These are phyloP conservation scores for Theodoxus fluviatilis DNA, from an alignment of 2,888 invertebrate genomes.

Conservation along the genomic window DNA sequence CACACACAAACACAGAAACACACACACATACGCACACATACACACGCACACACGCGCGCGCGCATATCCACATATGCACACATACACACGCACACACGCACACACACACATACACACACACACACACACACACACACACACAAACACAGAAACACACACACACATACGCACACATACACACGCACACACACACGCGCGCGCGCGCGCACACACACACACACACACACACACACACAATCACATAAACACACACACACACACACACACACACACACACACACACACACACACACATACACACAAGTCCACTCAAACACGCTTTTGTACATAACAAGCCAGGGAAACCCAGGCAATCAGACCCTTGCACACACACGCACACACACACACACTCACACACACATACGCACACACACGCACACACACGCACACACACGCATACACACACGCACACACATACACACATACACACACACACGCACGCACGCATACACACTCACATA, in stretches of 20 bases:
- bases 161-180: background rate
- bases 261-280: background rate
- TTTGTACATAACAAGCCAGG: background rate
- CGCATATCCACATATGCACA: too few species aligned
- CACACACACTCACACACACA: slow-evolving; percentile 13
- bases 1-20: too few species aligned
- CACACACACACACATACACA: background rate
- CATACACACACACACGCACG: background rate
- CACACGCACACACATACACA: background rate
- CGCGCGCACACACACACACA: background rate
- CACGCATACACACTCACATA: background rate
- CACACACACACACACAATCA: background rate
- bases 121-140: too few species aligned
- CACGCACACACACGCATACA: slow-evolving; percentile 1
- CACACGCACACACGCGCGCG: too few species aligned
- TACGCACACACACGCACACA: background rate
- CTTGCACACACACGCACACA: slow-evolving; percentile 15
- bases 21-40: too few species aligned
- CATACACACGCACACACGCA: too few species aligned
- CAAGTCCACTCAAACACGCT: background rate
- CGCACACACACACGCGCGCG: background rate
- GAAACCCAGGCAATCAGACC: background rate
- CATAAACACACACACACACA: background rate
- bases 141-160: background rate
- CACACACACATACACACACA: too few species aligned